Evolutionary conservation across 2,113 vertebrate species (phyloP).

Genomic region (Vidua macroura): DNA sequence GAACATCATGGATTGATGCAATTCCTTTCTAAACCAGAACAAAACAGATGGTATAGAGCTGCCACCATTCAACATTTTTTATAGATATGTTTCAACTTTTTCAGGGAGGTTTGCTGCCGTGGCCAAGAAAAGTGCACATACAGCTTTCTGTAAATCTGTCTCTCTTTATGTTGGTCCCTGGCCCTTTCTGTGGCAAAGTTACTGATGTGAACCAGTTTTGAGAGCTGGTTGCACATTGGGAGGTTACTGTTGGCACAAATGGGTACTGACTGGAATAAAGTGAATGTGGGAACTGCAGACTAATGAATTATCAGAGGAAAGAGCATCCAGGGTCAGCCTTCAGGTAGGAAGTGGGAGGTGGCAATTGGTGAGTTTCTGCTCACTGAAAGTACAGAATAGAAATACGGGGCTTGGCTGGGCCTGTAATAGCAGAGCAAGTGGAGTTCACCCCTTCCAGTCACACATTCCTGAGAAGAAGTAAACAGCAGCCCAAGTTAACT

Average conservation of each 20-base stretch:
- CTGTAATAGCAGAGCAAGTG: background rate
- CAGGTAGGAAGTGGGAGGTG: background rate
- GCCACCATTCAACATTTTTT: conserved; percentile 6
- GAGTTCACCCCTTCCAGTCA: background rate
- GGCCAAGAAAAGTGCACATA: background rate
- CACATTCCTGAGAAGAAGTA: background rate
- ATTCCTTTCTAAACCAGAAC: conserved; percentile 23
- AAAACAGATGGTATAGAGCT: conserved; percentile 35
- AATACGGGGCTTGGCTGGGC: background rate
- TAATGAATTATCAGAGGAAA: background rate
- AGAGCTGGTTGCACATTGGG: background rate
- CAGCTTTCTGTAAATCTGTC: background rate
- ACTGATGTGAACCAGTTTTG: background rate
- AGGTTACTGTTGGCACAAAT: background rate
- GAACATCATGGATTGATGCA: conserved; percentile 1
- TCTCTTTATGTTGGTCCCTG: background rate
- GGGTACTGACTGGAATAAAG: background rate
- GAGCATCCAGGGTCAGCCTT: background rate
- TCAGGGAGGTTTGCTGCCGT: background rate
- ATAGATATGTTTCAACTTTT: background rate
- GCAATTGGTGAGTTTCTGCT: background rate
- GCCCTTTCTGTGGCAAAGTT: background rate
- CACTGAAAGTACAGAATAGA: background rate
- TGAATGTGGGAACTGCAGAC: background rate
- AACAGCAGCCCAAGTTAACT: background rate